phyloP scores from a whole-genome alignment of 2,797 vertebrate species.

The Salmo trutta region DNA sequence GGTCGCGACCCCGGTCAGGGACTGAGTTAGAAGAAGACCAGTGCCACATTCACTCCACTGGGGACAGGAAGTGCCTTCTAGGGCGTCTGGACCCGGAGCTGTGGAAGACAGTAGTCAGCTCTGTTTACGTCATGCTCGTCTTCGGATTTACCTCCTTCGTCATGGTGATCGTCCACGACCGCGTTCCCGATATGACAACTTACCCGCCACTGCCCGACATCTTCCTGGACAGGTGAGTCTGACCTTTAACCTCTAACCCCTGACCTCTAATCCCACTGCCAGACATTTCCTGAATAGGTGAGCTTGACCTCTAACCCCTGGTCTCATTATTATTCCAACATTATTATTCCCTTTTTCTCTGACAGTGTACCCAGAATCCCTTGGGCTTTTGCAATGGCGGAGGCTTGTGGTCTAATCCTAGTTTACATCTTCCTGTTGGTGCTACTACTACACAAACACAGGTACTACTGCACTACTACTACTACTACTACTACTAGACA shows the following conservation, averaged over 20 bases:
- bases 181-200: constrained; percentile 94
- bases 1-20: constrained; percentile 64
- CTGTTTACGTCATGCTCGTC: constrained; percentile 90
- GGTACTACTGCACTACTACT: constrained; percentile 68
- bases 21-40: constrained; percentile 59
- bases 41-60: constrained; percentile 77
- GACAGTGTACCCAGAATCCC: constrained; percentile 92
- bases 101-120: constrained; percentile 92
- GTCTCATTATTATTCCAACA: no score
- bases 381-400: constrained; percentile 97
- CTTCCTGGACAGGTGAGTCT: constrained; percentile 91
- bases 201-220: constrained; percentile 96
- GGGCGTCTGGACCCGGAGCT: constrained; percentile 90
- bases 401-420: constrained; percentile 91
- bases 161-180: constrained; percentile 96
- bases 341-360: constrained; percentile 32
- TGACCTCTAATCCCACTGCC: no score
- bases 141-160: constrained; percentile 94
- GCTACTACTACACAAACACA: constrained; percentile 95
- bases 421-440: constrained; percentile 92
- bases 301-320: no score
- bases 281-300: no score
- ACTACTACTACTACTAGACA: no score
- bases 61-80: constrained; percentile 81
- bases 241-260: not conserved